Evolutionary conservation across 1,140 invertebrate genomes (phyloP).

Genomic region (Eumeta japonica): DNA sequence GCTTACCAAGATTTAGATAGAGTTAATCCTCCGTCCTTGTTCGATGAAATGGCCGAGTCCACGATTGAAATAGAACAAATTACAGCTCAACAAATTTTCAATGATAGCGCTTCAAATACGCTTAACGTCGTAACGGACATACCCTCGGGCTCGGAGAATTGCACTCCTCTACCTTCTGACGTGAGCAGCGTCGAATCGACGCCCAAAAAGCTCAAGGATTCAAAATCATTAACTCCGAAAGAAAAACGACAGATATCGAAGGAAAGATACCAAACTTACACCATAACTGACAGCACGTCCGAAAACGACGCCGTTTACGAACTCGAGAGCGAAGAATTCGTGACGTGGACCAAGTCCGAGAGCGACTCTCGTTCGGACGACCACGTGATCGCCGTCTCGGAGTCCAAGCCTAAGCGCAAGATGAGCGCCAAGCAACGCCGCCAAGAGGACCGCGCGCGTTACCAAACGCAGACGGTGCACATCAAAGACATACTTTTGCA

Average conservation of each 20-base stretch:
- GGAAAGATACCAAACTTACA: conserved; percentile 78
- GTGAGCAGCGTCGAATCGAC: conserved; percentile 71
- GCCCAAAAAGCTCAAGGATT: conserved; percentile 61
- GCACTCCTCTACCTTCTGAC: conserved; percentile 46
- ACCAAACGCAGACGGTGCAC: conserved; percentile 66
- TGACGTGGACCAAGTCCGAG: conserved; percentile 49
- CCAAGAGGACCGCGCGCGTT: conserved; percentile 66
- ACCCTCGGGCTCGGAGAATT: conserved; percentile 46
- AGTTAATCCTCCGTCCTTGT: conserved; percentile 76
- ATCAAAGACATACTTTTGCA: conserved; percentile 31
- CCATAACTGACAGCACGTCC: conserved; percentile 61
- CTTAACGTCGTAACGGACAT: conserved; percentile 50
- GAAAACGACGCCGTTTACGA: conserved; percentile 27
- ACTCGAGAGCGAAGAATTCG: conserved; percentile 32
- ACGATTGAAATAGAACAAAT: conserved; percentile 59
- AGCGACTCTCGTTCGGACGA: conserved; percentile 42
- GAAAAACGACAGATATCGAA: conserved; percentile 70
- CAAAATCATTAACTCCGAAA: conserved; percentile 67
- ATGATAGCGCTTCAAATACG: conserved; percentile 55
- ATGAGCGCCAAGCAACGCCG: conserved; percentile 65
- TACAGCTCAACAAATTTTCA: conserved; percentile 53
- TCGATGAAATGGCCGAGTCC: conserved; percentile 75
- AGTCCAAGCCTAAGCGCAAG: conserved; percentile 30
- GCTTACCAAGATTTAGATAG: conserved; percentile 72
- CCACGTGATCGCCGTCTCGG: conserved; percentile 38